These are phyloP conservation scores for Disparrhopalites patrizii DNA, from an alignment of 2,888 invertebrate genomes.

Conservation along the genomic window DNA sequence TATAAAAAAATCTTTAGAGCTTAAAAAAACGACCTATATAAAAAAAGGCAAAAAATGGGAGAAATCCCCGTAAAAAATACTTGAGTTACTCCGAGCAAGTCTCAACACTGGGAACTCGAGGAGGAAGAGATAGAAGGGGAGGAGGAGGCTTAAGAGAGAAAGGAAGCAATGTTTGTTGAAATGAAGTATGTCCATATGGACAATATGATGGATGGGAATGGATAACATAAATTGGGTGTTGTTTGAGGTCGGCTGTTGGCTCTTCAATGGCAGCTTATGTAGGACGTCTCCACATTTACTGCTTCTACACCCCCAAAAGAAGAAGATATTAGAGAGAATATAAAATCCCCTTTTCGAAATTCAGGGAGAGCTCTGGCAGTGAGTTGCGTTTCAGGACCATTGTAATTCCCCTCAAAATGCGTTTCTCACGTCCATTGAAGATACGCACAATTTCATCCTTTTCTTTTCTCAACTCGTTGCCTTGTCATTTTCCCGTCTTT, in stretches of 20 bases:
- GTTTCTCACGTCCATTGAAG: constrained; percentile 22
- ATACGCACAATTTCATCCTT: constrained; percentile 13
- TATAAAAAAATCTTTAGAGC: too few species aligned
- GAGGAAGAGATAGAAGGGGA: background rate
- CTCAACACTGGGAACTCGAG: background rate
- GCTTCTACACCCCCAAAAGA: background rate
- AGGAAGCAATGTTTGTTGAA: constrained; percentile 4
- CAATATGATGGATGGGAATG: constrained; percentile 15
- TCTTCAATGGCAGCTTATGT: background rate
- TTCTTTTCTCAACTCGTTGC: too few species aligned
- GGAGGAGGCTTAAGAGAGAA: background rate
- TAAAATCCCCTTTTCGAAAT: too few species aligned
- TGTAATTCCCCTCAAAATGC: constrained; percentile 24
- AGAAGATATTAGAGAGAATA: too few species aligned
- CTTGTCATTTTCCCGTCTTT: too few species aligned
- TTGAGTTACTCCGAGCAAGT: background rate
- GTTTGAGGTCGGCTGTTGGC: background rate
- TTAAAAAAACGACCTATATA: background rate
- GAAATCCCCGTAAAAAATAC: background rate
- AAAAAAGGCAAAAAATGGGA: background rate
- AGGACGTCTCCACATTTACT: background rate
- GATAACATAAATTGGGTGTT: constrained; percentile 1
- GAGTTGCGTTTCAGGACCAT: background rate
- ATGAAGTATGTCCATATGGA: constrained; percentile 14
- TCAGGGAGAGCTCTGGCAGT: background rate